phyloP scores from a whole-genome alignment of 2,888 invertebrate species.

The Endotricha flammealis region DNA sequence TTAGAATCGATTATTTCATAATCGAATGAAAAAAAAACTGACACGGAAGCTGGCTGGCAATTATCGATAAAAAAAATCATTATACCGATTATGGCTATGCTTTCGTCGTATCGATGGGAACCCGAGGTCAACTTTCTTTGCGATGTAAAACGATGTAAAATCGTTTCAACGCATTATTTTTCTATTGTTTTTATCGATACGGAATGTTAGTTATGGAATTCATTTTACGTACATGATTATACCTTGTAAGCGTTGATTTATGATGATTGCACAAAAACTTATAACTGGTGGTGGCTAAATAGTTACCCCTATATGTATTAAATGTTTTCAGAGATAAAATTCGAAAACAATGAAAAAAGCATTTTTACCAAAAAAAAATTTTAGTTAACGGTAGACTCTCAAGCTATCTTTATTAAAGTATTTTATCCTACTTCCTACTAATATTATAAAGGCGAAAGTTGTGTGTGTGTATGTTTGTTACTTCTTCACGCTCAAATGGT shows the following conservation, averaged over 20 bases:
- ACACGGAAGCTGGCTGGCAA: conserved; percentile 60
- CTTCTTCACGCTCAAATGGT: too few species aligned
- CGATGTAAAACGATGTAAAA: conserved; percentile 4
- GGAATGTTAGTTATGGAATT: not conserved
- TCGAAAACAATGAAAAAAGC: too few species aligned
- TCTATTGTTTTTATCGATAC: conserved; percentile 5
- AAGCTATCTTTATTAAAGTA: too few species aligned
- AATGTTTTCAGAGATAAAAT: too few species aligned
- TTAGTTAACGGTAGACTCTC: too few species aligned
- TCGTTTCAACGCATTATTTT: not conserved
- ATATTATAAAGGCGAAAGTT: too few species aligned
- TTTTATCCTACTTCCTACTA: too few species aligned
- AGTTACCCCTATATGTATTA: too few species aligned
- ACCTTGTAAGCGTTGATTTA: not conserved
- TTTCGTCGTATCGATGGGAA: conserved; percentile 57
- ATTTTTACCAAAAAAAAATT: too few species aligned
- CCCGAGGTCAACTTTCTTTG: conserved; percentile 59
- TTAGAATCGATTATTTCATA: conserved; percentile 54
- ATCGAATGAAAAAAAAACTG: conserved; percentile 47
- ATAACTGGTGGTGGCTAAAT: too few species aligned
- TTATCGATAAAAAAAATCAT: conserved; percentile 49
- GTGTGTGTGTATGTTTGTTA: too few species aligned
- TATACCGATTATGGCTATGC: conserved; percentile 51
- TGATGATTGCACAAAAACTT: too few species aligned
- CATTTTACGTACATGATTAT: not conserved